Conservation (phyloP, 2,113 vertebrate genomes). For the Microtus pennsylvanicus region DNA sequence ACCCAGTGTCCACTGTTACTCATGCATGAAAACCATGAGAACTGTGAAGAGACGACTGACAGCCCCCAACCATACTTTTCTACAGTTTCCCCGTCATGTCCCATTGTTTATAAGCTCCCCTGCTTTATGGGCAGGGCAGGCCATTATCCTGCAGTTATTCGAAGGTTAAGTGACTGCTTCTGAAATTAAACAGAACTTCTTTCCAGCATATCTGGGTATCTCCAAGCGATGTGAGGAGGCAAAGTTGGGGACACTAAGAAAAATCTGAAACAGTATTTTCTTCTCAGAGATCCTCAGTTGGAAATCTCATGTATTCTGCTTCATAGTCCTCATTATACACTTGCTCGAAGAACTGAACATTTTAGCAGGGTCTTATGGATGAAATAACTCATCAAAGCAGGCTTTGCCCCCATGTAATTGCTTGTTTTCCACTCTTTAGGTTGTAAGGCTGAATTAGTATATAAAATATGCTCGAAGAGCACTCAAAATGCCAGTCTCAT, state of each 20-base stretch:
- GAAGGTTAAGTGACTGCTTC: not conserved
- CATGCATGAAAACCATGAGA: not conserved
- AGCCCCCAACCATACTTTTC: not conserved
- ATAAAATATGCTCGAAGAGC: not conserved
- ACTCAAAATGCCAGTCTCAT: not conserved
- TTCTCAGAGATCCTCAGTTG: not conserved
- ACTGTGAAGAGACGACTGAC: not conserved
- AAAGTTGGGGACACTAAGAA: not conserved
- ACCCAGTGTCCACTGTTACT: not conserved
- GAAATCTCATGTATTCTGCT: not conserved
- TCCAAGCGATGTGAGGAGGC: not conserved
- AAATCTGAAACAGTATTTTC: not conserved
- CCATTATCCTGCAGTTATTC: not conserved
- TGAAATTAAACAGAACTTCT: constrained; percentile 12
- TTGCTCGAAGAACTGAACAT: not conserved
- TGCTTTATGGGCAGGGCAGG: not conserved
- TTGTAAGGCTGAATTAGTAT: not conserved
- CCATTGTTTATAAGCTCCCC: not conserved
- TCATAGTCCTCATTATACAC: not conserved
- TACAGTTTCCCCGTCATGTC: not conserved
- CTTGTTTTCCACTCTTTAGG: not conserved
- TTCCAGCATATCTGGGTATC: not conserved
- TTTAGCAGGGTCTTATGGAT: not conserved
- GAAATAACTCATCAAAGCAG: not conserved
- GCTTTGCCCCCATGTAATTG: not conserved